Conservation (phyloP, 92 coral and sea anemone species). For the Siderastrea siderea region DNA sequence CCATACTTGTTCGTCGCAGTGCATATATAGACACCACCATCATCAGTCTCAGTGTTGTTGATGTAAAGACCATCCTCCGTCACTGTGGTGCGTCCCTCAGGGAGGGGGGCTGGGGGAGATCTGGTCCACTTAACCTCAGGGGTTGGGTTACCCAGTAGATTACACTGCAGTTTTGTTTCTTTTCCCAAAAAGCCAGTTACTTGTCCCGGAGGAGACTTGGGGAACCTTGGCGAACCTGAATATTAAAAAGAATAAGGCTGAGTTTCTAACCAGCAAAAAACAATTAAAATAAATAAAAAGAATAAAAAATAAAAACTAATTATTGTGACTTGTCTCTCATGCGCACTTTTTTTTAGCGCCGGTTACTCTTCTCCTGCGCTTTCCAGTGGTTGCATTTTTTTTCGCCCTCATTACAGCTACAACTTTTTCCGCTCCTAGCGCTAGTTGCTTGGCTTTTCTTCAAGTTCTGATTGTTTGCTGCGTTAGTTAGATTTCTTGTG, state of each 20-base stretch:
- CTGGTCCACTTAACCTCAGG: slow-evolving; percentile 61
- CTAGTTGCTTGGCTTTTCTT: no score
- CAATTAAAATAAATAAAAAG: no score
- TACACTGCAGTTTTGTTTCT: slow-evolving; percentile 42
- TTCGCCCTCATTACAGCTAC: no score
- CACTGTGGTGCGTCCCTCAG: slow-evolving; percentile 15
- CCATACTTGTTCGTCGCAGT: slow-evolving; percentile 54
- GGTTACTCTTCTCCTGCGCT: no score
- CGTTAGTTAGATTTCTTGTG: no score
- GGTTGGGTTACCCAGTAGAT: slow-evolving; percentile 50
- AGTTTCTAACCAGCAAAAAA: no score
- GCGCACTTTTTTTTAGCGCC: no score
- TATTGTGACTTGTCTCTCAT: no score
- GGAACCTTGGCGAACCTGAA: slow-evolving; percentile 28
- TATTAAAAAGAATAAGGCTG: neutral
- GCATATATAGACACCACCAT: slow-evolving; percentile 54
- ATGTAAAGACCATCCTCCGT: slow-evolving; percentile 18
- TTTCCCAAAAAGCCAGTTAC: slow-evolving; percentile 38
- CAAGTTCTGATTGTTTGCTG: no score
- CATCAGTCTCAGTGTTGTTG: slow-evolving; percentile 14
- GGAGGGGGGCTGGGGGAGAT: slow-evolving; percentile 43
- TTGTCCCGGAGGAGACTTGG: neutral
- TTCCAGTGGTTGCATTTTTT: no score
- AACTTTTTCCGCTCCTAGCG: no score
- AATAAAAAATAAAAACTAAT: no score